These are phyloP conservation scores for Agrotis exclamationis DNA, from an alignment of 2,888 invertebrate species.

Conservation along the genomic window DNA sequence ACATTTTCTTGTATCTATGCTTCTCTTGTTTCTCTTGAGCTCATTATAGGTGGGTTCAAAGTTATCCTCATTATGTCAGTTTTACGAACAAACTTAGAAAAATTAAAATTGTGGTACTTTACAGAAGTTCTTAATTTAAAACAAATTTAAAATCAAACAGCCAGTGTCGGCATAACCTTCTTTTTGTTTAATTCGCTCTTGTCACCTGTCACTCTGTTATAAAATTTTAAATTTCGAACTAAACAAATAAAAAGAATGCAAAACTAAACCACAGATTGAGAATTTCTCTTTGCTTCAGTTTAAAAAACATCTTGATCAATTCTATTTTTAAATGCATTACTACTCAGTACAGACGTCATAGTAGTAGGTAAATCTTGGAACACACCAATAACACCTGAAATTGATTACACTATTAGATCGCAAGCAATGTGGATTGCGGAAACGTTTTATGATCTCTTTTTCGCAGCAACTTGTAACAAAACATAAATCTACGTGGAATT, in stretches of 20 bases:
- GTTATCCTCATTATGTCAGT: neutral
- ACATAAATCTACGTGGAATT: conserved; percentile 2
- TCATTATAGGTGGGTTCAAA: conserved; percentile 8
- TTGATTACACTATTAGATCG: conserved; percentile 12
- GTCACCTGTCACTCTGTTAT: no score
- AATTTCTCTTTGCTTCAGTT: neutral
- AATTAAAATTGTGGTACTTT: neutral
- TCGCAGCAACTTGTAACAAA: neutral
- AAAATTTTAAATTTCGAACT: no score
- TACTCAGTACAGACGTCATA: conserved; percentile 20
- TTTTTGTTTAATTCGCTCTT: no score
- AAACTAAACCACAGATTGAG: neutral
- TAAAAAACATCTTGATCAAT: conserved; percentile 20
- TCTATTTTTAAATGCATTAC: conserved; percentile 41
- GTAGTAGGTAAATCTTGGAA: conserved; percentile 28
- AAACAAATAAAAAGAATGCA: no score
- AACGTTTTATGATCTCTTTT: conserved; percentile 19
- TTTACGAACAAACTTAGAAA: neutral
- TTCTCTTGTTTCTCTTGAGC: conserved; percentile 12
- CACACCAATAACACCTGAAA: conserved; percentile 38
- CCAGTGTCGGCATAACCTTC: no score
- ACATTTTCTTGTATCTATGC: neutral
- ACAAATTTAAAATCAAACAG: no score
- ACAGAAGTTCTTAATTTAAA: no score
- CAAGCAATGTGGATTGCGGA: conserved; percentile 23